Evolutionary conservation across 2,797 vertebrate species (phyloP), one percentile per base, ranked within the genome.

Genomic region (Acrossocheilus wenchowensis): DNA sequence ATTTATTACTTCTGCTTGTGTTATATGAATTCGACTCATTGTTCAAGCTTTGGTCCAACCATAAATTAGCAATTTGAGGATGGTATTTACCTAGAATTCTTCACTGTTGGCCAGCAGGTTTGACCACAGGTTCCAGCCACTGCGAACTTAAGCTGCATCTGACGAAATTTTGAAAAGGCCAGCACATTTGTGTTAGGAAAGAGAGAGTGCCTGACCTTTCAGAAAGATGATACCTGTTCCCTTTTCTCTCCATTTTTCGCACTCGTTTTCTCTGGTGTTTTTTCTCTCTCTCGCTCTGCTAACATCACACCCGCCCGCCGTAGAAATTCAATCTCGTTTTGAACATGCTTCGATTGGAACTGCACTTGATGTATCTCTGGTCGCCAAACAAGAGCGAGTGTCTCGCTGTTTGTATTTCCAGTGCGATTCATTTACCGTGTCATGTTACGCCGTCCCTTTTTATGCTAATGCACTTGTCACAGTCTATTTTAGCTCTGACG

Each of bases 381-480:
- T 82, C 84, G 73, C 78, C 83, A 45, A 89, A 90, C 87, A 90
- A 87, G 89, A 75, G 82, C 34, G 86, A 88, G 81, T 64, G 84
- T 86, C 88, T 88, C 71, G 74, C 87, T 88, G 87, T 87, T 88
- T 87, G 88, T 86, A 79, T 90, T 88, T 90, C 88, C 75, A 86
- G 84, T 83, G 87, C 87, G 87, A 90, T 87, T 88, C 83, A 90
- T 90, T 91, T 90, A 87, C 81, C 86, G 84, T 88, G 73, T 89
- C 87, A 84, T 84, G 83, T 90, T 87, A 85, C 57, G 54, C 17
- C 79, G 69, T 88, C 66, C 80, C 86, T 84, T 89, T 88, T 89
- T 86, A 87, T 90, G 89, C 87, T 88, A 89, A 89, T 87, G 87
- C 81, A 85, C 89, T 88, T 90, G 89, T 91, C 91, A 88, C 77